Evolutionary conservation across 2,797 vertebrate species (phyloP).

Genomic region (Rousettus madagascariensis): DNA sequence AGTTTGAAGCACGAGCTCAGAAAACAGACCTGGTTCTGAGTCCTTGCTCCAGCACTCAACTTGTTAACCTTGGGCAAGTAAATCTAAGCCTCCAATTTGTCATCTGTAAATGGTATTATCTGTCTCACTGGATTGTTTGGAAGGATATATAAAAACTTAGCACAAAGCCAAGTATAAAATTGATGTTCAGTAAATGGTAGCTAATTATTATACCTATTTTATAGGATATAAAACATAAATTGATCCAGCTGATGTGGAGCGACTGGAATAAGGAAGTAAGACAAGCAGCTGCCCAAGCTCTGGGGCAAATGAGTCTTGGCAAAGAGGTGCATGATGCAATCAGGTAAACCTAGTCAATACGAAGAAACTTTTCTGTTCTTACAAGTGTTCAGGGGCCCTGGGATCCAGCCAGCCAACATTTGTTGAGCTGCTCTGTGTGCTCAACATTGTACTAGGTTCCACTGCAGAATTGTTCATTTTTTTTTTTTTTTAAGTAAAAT

Average conservation of each 20-base stretch:
- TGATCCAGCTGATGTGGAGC: slow-evolving; percentile 86
- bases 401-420: background rate
- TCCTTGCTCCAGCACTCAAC: background rate
- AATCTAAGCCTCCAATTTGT: background rate
- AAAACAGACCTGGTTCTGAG: background rate
- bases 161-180: slow-evolving; percentile 11
- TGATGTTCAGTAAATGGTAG: background rate
- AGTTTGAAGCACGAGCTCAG: background rate
- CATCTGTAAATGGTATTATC: background rate
- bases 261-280: slow-evolving; percentile 85
- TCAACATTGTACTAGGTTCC: background rate
- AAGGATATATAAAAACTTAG: background rate
- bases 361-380: background rate
- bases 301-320: slow-evolving; percentile 82
- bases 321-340: slow-evolving; percentile 84
- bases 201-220: background rate
- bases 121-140: background rate
- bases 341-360: slow-evolving; percentile 71
- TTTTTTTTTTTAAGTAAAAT: background rate
- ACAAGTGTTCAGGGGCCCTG: background rate
- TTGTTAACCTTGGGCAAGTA: slow-evolving; percentile 4
- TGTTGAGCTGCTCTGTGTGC: background rate
- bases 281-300: slow-evolving; percentile 80
- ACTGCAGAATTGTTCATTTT: background rate
- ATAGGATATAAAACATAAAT: slow-evolving; percentile 85